These are phyloP conservation scores for Tachina lurida DNA, from an alignment of 2,888 invertebrate species.

Conservation along the genomic window DNA sequence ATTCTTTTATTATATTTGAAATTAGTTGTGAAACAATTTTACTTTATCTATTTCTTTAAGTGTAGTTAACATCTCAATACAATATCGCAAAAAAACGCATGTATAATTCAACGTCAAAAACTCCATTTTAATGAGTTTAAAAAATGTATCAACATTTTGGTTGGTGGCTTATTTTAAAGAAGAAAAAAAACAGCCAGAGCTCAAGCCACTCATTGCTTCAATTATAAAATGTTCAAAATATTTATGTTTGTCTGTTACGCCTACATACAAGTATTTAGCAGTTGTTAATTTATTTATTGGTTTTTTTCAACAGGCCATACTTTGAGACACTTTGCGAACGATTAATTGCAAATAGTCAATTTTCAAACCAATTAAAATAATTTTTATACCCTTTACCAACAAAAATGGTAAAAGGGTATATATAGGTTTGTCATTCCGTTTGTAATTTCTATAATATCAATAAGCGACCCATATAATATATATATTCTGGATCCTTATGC, in stretches of 20 bases:
- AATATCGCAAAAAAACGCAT: slow-evolving; percentile 9
- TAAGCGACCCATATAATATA: no score
- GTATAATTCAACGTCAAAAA: slow-evolving; percentile 19
- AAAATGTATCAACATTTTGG: slow-evolving; percentile 44
- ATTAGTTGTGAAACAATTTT: background rate
- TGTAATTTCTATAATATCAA: no score
- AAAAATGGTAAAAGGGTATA: no score
- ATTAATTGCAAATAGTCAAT: slow-evolving; percentile 43
- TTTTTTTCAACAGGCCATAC: slow-evolving; percentile 6
- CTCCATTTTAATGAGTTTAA: slow-evolving; percentile 49
- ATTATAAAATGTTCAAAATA: slow-evolving; percentile 65
- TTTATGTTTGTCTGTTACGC: slow-evolving; percentile 64
- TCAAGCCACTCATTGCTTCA: slow-evolving; percentile 47
- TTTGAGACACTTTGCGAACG: slow-evolving; percentile 36
- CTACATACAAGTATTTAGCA: slow-evolving; percentile 62
- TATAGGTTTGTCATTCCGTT: no score
- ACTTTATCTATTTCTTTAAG: background rate
- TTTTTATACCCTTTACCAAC: no score
- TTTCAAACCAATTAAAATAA: slow-evolving; percentile 55
- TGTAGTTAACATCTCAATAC: background rate
- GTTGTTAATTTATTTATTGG: slow-evolving; percentile 30
- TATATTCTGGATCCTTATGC: no score
- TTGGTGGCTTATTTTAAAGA: slow-evolving; percentile 30
- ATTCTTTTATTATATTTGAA: background rate
- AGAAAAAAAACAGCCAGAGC: no score